Percentiles rank a stretch among this genome's conserved stretches.
phyloP scores from a whole-genome alignment of 2,113 vertebrate species.

The Marmota flaviventris region DNA sequence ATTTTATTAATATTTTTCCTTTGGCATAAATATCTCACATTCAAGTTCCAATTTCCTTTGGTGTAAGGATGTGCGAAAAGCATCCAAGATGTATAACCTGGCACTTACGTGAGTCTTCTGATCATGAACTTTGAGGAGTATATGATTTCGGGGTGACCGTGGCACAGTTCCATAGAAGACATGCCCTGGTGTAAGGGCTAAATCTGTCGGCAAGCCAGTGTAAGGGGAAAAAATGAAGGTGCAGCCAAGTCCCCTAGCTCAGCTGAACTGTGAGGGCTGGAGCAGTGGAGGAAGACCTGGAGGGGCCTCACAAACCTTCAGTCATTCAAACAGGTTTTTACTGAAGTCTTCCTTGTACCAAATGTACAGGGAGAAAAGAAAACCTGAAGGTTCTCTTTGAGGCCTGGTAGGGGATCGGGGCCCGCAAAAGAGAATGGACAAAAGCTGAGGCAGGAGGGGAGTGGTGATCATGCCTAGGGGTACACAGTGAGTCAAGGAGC shows the following conservation, averaged over 20 bases:
- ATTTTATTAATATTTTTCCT: constrained; percentile 7
- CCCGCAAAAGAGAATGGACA: not conserved
- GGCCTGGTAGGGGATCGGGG: not conserved
- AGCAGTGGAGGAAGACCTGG: not conserved
- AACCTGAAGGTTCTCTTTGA: not conserved
- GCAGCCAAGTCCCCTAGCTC: not conserved
- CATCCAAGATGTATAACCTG: not conserved
- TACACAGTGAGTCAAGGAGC: not conserved
- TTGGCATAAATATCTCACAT: not conserved
- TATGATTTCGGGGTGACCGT: not conserved
- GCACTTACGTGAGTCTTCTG: not conserved
- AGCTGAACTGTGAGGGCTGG: not conserved
- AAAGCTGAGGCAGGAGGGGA: not conserved
- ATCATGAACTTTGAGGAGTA: not conserved
- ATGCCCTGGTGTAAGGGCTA: not conserved
- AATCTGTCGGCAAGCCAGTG: not conserved
- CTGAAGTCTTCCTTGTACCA: not conserved
- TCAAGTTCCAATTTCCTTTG: not conserved
- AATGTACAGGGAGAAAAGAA: not conserved
- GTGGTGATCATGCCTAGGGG: not conserved
- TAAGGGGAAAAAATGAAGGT: not conserved
- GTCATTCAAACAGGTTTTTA: not conserved
- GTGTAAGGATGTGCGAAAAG: not conserved
- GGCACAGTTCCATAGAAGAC: not conserved
- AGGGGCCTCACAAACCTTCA: not conserved